These are phyloP conservation scores for Lycopodina hypogea DNA, from an alignment of 37 sponge, comb jelly and placozoan species.

Conservation along the genomic window DNA sequence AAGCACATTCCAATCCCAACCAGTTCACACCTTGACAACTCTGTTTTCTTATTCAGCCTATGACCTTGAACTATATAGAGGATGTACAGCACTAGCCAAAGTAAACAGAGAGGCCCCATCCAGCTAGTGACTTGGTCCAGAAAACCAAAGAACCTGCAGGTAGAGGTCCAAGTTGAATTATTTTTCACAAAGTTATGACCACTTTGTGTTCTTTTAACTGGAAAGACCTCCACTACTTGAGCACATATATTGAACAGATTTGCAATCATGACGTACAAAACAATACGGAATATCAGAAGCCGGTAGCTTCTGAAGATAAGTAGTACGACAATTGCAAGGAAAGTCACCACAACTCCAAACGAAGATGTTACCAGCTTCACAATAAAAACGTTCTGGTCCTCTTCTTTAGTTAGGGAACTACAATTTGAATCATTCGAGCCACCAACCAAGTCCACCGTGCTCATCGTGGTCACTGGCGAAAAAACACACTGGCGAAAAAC, in stretches of 20 bases:
- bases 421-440: too few relatives aligned
- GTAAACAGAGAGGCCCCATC: not conserved
- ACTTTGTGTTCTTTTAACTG: not conserved
- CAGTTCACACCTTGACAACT: not conserved
- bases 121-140: not conserved
- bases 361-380: not conserved
- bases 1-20: not conserved
- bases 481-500: too few relatives aligned
- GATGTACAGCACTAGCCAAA: not conserved
- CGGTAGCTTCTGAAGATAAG: not conserved
- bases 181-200: not conserved
- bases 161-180: too few relatives aligned
- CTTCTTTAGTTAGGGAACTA: too few relatives aligned
- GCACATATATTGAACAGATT: not conserved
- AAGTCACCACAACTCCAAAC: not conserved
- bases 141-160: not conserved
- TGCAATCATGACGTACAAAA: too few relatives aligned
- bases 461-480: too few relatives aligned
- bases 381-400: not conserved
- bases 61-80: too few relatives aligned
- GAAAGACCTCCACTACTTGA: not conserved
- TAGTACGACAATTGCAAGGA: not conserved
- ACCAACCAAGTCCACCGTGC: too few relatives aligned
- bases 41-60: not conserved
- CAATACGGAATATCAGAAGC: not conserved